These are phyloP conservation scores for Lampris megalopsis DNA, from an alignment of 2,113 vertebrate genomes.

Conservation along the genomic window DNA sequence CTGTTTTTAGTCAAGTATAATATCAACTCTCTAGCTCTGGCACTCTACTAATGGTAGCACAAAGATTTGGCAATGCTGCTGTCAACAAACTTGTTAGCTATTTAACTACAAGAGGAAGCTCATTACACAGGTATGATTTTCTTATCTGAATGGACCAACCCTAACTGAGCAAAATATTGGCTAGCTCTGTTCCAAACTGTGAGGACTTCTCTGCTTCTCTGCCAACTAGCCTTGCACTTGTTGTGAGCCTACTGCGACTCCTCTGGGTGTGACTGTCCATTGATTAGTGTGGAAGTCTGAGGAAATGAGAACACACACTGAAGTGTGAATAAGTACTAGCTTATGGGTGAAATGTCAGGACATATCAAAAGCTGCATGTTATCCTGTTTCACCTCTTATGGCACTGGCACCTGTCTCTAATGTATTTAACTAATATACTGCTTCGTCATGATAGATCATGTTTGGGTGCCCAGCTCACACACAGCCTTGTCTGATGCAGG, in stretches of 20 bases:
- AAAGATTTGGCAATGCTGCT: background rate
- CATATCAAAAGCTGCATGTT: background rate
- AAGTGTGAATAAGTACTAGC: background rate
- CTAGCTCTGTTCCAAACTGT: conserved; percentile 1
- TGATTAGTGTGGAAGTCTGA: background rate
- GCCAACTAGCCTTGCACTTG: conserved; percentile 1
- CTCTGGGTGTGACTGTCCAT: background rate
- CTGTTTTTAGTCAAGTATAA: background rate
- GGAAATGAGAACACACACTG: background rate
- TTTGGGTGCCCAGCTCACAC: background rate
- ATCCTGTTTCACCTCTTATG: background rate
- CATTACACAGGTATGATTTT: background rate
- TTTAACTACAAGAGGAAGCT: background rate
- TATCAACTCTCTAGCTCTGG: background rate
- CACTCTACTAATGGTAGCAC: no score
- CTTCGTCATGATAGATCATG: conserved; percentile 1
- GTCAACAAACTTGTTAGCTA: background rate
- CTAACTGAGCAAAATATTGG: background rate
- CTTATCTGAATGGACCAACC: background rate
- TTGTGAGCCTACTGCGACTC: background rate
- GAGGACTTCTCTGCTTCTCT: conserved; percentile 3
- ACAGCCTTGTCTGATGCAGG: background rate
- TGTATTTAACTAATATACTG: conserved; percentile 11
- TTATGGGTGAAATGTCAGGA: background rate
- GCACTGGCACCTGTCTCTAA: background rate